Conservation (phyloP, 2,113 vertebrate species). For the Rhinichthys klamathensis region DNA sequence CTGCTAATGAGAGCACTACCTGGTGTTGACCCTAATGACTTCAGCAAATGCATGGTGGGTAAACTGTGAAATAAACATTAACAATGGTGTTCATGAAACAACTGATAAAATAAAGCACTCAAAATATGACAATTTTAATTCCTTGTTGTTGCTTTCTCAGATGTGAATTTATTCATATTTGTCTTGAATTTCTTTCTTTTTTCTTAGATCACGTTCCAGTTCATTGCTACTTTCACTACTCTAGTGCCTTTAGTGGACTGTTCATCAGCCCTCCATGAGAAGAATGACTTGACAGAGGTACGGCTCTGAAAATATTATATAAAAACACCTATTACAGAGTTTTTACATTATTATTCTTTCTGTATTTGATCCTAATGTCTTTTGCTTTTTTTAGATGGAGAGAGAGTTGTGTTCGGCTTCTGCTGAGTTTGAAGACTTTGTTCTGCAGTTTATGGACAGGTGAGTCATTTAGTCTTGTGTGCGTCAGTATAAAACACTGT, state of each 20-base stretch:
- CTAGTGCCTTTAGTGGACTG: constrained; percentile 99
- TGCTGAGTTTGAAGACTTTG: constrained; percentile 98
- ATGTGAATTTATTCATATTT: background rate
- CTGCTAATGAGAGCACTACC: constrained; percentile 96
- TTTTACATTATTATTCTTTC: background rate
- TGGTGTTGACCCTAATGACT: constrained; percentile 98
- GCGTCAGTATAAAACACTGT: background rate
- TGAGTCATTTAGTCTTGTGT: constrained; percentile 53
- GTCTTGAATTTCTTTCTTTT: background rate
- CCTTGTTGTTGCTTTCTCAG: background rate
- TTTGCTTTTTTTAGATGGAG: constrained; percentile 80
- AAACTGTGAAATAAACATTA: constrained; percentile 17
- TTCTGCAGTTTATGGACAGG: constrained; percentile 99
- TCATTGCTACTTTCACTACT: constrained; percentile 99
- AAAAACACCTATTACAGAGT: background rate
- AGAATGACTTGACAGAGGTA: constrained; percentile 92
- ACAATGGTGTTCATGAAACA: background rate
- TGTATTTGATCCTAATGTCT: background rate
- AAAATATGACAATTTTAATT: background rate
- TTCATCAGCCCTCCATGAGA: constrained; percentile 91
- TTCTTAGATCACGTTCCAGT: constrained; percentile 97
- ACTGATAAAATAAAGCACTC: background rate
- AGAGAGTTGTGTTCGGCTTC: constrained; percentile 96
- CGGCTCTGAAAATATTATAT: constrained; percentile 39
- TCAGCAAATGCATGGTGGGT: constrained; percentile 99